Conservation (phyloP, 2,797 vertebrate genomes). For the Rhodeus uyekii region DNA sequence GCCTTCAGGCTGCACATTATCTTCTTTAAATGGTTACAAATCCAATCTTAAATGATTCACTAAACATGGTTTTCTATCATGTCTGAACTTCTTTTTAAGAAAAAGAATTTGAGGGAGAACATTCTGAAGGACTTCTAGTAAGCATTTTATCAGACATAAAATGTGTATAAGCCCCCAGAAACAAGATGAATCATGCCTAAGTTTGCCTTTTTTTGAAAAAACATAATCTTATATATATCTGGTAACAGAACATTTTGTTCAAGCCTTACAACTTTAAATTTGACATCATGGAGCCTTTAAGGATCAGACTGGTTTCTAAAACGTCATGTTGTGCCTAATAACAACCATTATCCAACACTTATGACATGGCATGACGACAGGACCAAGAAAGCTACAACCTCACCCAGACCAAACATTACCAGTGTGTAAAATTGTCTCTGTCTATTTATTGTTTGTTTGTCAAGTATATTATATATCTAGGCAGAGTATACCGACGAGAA, state of each 20-base stretch:
- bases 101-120: not conserved
- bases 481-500: no score
- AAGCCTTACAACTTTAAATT: not conserved
- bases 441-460: no score
- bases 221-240: not conserved
- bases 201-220: not conserved
- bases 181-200: not conserved
- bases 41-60: not conserved
- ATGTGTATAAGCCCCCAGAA: not conserved
- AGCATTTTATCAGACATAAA: not conserved
- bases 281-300: not conserved
- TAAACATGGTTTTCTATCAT: not conserved
- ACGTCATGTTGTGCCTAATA: not conserved
- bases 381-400: no score
- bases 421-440: no score
- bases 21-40: no score
- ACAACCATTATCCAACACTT: no score
- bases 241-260: not conserved
- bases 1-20: not conserved
- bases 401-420: no score
- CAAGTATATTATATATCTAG: no score
- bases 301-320: not conserved
- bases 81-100: not conserved
- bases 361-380: no score
- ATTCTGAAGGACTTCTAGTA: not conserved